Conservation (phyloP, 2,888 invertebrate genomes). For the Arctia plantaginis region DNA sequence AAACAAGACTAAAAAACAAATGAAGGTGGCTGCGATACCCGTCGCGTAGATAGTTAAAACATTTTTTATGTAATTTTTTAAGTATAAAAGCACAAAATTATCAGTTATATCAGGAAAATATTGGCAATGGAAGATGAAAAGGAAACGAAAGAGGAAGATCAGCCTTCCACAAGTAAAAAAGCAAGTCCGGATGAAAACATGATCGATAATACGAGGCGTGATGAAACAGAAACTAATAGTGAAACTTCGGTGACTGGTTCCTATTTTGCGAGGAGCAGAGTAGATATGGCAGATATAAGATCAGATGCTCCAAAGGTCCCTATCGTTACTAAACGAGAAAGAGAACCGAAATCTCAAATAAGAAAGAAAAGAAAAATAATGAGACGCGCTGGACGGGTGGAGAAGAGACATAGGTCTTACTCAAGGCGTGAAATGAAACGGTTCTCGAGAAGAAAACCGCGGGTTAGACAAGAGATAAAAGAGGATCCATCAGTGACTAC, state of each 20-base stretch:
- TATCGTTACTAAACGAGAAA: constrained; percentile 24
- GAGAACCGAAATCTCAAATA: constrained; percentile 22
- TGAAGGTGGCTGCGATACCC: constrained; percentile 36
- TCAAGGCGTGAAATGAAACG: constrained; percentile 45
- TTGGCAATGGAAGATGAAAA: constrained; percentile 65
- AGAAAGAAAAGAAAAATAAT: not conserved
- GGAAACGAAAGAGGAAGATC: constrained; percentile 46
- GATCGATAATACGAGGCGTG: constrained; percentile 42
- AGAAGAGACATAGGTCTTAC: constrained; percentile 54
- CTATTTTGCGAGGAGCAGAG: constrained; percentile 53
- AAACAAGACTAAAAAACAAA: constrained; percentile 36
- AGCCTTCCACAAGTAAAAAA: constrained; percentile 63
- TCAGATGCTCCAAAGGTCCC: constrained; percentile 29
- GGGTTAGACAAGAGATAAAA: constrained; percentile 39
- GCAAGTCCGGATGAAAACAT: constrained; percentile 46
- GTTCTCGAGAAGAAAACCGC: constrained; percentile 49
- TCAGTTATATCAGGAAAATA: constrained; percentile 61
- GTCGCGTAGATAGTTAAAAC: constrained; percentile 28
- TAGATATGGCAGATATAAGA: constrained; percentile 48
- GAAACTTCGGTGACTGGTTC: constrained; percentile 50
- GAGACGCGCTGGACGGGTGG: constrained; percentile 51
- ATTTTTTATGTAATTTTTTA: constrained; percentile 34
- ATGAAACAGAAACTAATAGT: constrained; percentile 50
- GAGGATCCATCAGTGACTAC: constrained; percentile 58
- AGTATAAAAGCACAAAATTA: constrained; percentile 60